These are phyloP conservation scores for Hippocampus barbouri DNA, from an alignment of 2,113 vertebrate genomes.

Conservation along the genomic window DNA sequence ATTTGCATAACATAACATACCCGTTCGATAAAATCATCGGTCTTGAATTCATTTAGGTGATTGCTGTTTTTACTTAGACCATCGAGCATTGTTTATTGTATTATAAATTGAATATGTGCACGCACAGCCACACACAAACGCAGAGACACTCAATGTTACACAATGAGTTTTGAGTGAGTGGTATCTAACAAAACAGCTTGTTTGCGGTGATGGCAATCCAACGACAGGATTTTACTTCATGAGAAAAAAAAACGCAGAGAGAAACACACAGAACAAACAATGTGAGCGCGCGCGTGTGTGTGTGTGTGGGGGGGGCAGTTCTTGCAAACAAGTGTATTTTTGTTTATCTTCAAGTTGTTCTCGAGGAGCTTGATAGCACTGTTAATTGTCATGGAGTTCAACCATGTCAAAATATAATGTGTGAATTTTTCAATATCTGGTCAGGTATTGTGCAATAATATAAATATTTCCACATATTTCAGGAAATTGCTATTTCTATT, in stretches of 20 bases:
- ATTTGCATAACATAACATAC: neutral
- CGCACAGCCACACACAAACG: constrained; percentile 9
- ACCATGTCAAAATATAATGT: neutral
- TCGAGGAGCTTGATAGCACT: neutral
- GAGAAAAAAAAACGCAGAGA: constrained; percentile 33
- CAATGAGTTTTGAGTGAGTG: neutral
- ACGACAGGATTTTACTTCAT: constrained; percentile 33
- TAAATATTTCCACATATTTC: too few relatives aligned
- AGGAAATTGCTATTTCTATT: too few relatives aligned
- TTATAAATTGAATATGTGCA: constrained; percentile 5
- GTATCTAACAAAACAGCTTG: constrained; percentile 36
- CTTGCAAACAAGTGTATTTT: neutral
- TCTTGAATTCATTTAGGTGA: neutral
- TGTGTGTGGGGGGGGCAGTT: neutral
- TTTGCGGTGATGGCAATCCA: constrained; percentile 43
- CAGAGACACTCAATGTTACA: too few relatives aligned
- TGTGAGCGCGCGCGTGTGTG: neutral
- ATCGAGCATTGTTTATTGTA: neutral
- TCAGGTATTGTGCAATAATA: neutral
- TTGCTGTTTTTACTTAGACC: constrained; percentile 21
- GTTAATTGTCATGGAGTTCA: neutral
- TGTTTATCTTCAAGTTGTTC: neutral
- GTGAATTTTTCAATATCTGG: neutral
- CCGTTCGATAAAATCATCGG: too few relatives aligned
- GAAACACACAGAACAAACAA: constrained; percentile 1